Evolutionary conservation across 2,113 vertebrate species (phyloP).

Genomic region (Tichodroma muraria): DNA sequence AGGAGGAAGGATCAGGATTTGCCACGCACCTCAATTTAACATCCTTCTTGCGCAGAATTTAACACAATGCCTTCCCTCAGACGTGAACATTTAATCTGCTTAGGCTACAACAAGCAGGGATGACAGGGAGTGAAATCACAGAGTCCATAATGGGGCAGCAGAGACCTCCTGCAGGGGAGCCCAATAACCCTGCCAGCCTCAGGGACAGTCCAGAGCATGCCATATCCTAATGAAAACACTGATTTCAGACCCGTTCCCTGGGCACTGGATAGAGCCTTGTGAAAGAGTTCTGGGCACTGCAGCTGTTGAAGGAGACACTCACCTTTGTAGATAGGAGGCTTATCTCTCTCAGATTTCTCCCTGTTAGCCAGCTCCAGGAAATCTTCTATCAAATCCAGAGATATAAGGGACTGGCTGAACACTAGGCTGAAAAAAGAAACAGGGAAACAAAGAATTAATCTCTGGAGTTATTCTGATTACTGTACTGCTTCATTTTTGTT

Average conservation of each 20-base stretch:
- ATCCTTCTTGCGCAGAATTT: neutral
- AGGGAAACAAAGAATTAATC: neutral
- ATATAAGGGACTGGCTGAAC: constrained; percentile 98
- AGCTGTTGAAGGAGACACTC: neutral
- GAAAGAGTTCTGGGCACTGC: neutral
- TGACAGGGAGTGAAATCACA: neutral
- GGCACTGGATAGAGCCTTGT: neutral
- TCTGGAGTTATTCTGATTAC: neutral
- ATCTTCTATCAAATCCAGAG: constrained; percentile 97
- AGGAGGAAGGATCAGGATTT: neutral
- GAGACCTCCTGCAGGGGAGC: neutral
- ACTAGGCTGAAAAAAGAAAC: constrained; percentile 80
- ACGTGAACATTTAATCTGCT: neutral
- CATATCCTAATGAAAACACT: neutral
- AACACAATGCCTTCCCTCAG: neutral
- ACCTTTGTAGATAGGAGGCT: constrained; percentile 92
- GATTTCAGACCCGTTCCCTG: neutral
- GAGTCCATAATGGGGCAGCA: neutral
- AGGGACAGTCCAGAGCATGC: neutral
- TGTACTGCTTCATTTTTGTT: neutral
- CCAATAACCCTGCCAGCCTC: neutral
- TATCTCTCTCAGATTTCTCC: constrained; percentile 81
- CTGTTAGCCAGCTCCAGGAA: constrained; percentile 89
- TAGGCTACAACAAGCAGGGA: neutral
- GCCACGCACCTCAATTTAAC: neutral